A percentile compares a stretch with the other conserved stretches of the same genome.
These are phyloP conservation scores for Burhinus bistriatus DNA, from an alignment of 2,113 vertebrate genomes.

Conservation along the genomic window DNA sequence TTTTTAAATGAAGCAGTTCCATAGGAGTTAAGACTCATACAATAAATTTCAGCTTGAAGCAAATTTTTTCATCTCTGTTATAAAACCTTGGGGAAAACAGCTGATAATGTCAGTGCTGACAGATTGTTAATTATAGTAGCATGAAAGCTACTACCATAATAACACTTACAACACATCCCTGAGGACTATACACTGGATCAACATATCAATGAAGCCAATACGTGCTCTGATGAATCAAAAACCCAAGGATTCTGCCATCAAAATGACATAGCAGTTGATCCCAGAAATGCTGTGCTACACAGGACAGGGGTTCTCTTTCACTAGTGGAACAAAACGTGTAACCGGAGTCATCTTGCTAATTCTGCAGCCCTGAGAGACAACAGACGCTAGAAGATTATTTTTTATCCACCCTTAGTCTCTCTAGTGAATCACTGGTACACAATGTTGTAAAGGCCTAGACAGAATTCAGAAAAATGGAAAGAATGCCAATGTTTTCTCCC, in stretches of 20 bases:
- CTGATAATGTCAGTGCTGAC: constrained; percentile 19
- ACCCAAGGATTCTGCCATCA: neutral
- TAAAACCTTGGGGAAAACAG: constrained; percentile 20
- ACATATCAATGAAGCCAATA: neutral
- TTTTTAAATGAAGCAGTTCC: neutral
- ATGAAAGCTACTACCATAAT: neutral
- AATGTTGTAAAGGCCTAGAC: neutral
- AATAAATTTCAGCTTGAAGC: neutral
- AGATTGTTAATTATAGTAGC: constrained; percentile 36
- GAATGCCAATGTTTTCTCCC: neutral
- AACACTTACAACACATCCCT: neutral
- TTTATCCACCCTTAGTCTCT: neutral
- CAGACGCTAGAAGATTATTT: neutral
- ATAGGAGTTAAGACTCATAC: neutral
- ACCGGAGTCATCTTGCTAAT: neutral
- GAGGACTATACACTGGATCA: neutral
- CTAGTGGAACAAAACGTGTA: neutral
- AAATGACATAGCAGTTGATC: neutral
- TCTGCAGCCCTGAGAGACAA: neutral
- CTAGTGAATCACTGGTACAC: neutral
- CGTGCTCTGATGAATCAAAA: neutral
- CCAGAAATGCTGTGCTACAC: neutral
- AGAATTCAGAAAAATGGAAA: neutral
- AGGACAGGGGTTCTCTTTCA: neutral
- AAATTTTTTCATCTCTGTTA: neutral